These are phyloP conservation scores for Trichogramma dendrolimi DNA, from an alignment of 2,888 invertebrate genomes.

Conservation along the genomic window DNA sequence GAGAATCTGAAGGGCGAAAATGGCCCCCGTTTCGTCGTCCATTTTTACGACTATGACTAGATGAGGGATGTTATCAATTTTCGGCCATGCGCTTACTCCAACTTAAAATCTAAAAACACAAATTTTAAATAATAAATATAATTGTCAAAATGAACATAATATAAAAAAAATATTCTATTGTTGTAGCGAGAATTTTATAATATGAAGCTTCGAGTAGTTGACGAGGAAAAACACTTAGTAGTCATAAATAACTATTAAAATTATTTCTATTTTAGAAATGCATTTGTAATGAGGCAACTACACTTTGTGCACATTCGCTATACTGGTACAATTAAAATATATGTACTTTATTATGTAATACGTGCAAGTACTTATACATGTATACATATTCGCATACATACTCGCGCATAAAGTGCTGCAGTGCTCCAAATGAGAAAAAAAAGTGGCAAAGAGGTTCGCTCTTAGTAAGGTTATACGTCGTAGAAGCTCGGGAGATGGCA, in stretches of 20 bases:
- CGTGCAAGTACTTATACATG: no score
- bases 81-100: not conserved
- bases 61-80: not conserved
- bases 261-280: constrained; percentile 5
- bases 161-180: not conserved
- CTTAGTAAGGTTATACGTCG: no score
- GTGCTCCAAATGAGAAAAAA: no score
- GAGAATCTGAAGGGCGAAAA: constrained; percentile 74
- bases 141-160: not conserved
- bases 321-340: no score
- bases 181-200: not conserved
- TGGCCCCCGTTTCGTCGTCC: constrained; percentile 78
- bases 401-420: no score
- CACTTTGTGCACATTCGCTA: not conserved
- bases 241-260: constrained; percentile 11
- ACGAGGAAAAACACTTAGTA: no score
- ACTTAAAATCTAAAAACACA: not conserved
- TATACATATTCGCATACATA: no score
- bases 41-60: constrained; percentile 50
- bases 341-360: no score
- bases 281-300: not conserved
- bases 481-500: no score
- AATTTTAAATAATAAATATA: not conserved
- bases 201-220: no score
- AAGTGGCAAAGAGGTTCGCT: no score